phyloP scores from a whole-genome alignment of 2,113 vertebrate genomes.

The Xyrauchen texanus region DNA sequence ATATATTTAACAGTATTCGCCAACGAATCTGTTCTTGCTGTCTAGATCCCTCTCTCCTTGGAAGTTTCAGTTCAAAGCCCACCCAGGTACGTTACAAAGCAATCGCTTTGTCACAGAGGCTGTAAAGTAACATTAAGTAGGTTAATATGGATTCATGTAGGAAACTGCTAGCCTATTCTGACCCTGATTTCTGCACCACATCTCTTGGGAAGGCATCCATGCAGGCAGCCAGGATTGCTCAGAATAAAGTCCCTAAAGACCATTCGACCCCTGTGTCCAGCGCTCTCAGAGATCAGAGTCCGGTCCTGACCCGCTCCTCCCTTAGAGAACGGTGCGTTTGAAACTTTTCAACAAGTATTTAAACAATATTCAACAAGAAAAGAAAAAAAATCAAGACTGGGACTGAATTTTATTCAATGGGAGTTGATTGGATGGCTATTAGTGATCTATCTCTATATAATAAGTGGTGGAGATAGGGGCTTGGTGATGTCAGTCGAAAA shows the following conservation, averaged over 20 bases:
- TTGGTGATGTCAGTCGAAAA: too few relatives aligned
- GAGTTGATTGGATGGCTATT: too few relatives aligned
- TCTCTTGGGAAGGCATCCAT: slow-evolving; percentile 61
- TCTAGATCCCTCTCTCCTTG: slow-evolving; percentile 76
- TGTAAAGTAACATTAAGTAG: too few relatives aligned
- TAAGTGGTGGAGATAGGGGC: too few relatives aligned
- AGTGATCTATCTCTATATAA: too few relatives aligned
- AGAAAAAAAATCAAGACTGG: too few relatives aligned
- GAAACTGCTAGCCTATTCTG: neutral
- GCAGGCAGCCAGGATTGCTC: slow-evolving; percentile 51
- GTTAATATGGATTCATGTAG: neutral
- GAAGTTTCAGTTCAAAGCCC: slow-evolving; percentile 37
- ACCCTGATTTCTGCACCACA: slow-evolving; percentile 54
- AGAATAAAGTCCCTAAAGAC: slow-evolving; percentile 47
- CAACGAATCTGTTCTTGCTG: slow-evolving; percentile 47
- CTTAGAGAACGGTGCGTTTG: slow-evolving; percentile 85
- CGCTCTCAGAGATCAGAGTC: slow-evolving; percentile 64
- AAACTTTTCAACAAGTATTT: neutral
- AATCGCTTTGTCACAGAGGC: neutral
- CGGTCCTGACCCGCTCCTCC: slow-evolving; percentile 75
- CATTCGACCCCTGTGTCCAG: slow-evolving; percentile 67
- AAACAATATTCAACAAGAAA: too few relatives aligned
- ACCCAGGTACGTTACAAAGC: slow-evolving; percentile 15
- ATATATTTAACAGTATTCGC: slow-evolving; percentile 8
- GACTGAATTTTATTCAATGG: too few relatives aligned